Conservation (phyloP, 2,797 vertebrate species). For the Chloroceryle amazona region DNA sequence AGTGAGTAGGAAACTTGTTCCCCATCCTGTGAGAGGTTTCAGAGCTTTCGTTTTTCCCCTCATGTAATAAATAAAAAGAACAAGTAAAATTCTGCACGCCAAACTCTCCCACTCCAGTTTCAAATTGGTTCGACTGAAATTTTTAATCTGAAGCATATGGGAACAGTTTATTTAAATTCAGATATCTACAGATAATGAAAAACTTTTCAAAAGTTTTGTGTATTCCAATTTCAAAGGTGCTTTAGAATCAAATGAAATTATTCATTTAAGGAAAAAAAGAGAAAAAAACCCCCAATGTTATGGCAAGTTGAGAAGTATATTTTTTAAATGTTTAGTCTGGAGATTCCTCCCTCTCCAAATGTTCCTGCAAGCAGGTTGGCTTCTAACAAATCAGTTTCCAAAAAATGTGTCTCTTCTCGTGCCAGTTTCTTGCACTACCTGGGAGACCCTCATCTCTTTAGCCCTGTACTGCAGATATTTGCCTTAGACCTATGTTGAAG, state of each 20-base stretch:
- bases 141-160: neutral
- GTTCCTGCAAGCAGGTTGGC: neutral
- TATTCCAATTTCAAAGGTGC: neutral
- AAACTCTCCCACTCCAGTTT: neutral
- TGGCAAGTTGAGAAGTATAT: neutral
- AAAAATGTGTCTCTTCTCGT: neutral
- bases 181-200: slow-evolving; percentile 1
- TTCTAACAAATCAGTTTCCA: neutral
- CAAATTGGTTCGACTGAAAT: neutral
- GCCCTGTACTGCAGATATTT: neutral
- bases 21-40: neutral
- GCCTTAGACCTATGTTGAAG: neutral
- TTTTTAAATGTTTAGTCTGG: neutral
- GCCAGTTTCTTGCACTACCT: neutral
- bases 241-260: neutral
- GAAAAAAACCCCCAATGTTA: neutral
- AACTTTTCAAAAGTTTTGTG: neutral
- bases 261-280: neutral
- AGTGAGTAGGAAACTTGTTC: neutral
- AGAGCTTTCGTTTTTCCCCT: neutral
- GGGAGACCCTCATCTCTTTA: neutral
- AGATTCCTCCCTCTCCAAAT: neutral
- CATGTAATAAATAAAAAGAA: neutral
- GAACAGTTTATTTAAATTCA: neutral
- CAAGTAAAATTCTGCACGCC: neutral